phyloP scores from a whole-genome alignment of 2,888 invertebrate genomes.

The Aspidiotus destructor region DNA sequence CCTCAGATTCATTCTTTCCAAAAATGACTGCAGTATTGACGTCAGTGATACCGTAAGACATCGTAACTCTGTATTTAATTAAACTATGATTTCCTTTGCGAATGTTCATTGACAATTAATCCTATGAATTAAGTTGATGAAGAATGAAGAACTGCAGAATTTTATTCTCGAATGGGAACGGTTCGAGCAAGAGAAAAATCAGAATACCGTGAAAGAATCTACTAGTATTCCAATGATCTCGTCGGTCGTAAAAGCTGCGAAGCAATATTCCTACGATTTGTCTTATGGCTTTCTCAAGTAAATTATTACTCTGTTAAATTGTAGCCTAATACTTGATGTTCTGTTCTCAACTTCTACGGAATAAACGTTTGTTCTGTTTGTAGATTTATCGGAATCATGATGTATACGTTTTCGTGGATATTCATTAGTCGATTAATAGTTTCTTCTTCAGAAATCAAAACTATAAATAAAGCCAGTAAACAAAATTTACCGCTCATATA shows the following conservation, averaged over 20 bases:
- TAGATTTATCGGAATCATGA: background rate
- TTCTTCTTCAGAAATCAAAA: slow-evolving; percentile 11
- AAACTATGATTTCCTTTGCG: background rate
- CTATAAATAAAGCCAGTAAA: background rate
- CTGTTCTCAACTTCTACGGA: too few relatives aligned
- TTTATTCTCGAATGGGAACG: background rate
- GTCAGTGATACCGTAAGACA: background rate
- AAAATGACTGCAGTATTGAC: background rate
- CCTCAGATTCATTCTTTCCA: background rate
- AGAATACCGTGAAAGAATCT: background rate
- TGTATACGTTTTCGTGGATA: background rate
- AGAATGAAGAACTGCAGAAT: background rate
- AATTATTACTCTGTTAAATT: background rate
- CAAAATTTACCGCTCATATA: background rate
- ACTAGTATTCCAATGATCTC: background rate
- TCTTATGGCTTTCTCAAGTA: background rate
- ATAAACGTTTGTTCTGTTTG: background rate
- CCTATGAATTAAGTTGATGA: background rate
- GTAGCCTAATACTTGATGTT: background rate
- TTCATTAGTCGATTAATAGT: slow-evolving; percentile 10
- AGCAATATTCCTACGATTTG: background rate
- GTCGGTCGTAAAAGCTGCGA: background rate
- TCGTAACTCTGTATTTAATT: background rate
- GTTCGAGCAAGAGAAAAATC: background rate
- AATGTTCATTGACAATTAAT: background rate